These are phyloP conservation scores for Oxygymnocypris stewartii DNA, from an alignment of 2,113 vertebrate genomes.

Conservation along the genomic window DNA sequence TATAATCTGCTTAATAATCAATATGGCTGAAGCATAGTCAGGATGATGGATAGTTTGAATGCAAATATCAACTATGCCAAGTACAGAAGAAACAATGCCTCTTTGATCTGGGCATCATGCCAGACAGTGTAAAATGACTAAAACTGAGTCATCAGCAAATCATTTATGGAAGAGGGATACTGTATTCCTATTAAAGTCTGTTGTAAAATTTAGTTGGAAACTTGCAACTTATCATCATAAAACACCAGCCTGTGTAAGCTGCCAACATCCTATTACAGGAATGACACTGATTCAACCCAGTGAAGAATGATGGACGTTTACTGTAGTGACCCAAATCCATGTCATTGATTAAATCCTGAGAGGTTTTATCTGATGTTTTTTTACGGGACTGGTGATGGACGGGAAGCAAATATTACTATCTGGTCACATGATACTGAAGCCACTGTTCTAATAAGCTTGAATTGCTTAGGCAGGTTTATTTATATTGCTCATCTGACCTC, in stretches of 20 bases:
- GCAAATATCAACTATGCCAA: conserved; percentile 31
- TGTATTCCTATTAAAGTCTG: conserved; percentile 38
- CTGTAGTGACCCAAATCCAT: conserved; percentile 40
- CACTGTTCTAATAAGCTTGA: conserved; percentile 11
- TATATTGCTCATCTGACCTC: conserved; percentile 34
- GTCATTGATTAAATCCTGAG: conserved; percentile 32
- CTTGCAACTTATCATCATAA: conserved; percentile 29
- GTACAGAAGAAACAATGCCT: conserved; percentile 35
- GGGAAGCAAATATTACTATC: conserved; percentile 27
- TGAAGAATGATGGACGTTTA: conserved; percentile 34
- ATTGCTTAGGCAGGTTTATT: conserved; percentile 35
- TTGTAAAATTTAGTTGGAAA: conserved; percentile 26
- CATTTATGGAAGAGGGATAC: conserved; percentile 29
- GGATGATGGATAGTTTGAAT: conserved; percentile 19
- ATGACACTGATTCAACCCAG: conserved; percentile 36
- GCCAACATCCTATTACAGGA: conserved; percentile 38
- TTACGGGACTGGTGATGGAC: conserved; percentile 34
- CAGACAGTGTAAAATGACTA: conserved; percentile 22
- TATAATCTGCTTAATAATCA: conserved; percentile 24
- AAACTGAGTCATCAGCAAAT: conserved; percentile 44
- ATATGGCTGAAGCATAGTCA: background rate
- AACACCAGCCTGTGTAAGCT: conserved; percentile 42
- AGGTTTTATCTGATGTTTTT: conserved; percentile 22
- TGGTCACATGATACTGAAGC: conserved; percentile 12
- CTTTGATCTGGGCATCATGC: conserved; percentile 23